A percentile compares a stretch with the other conserved stretches of the same genome.
phyloP scores from a whole-genome alignment of 1,140 invertebrate genomes.

The Tyrophagus putrescentiae region DNA sequence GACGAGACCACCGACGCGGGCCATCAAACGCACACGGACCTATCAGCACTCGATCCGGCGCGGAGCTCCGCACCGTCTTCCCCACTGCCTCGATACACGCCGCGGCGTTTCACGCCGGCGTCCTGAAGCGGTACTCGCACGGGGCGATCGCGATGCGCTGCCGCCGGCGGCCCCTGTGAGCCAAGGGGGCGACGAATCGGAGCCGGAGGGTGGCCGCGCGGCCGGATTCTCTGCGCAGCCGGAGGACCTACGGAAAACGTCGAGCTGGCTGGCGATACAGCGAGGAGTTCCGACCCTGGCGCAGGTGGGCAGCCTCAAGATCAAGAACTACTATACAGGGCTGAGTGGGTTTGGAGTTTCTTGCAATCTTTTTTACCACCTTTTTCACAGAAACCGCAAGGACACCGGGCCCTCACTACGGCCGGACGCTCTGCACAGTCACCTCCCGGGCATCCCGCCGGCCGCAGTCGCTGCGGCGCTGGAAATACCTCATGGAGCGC shows the following conservation, averaged over 20 bases:
- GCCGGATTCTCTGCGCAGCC: constrained; percentile 66
- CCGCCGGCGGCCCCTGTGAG: constrained; percentile 82
- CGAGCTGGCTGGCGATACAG: constrained; percentile 89
- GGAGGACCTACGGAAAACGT: constrained; percentile 81
- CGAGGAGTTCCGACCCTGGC: constrained; percentile 87
- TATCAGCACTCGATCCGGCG: constrained; percentile 90
- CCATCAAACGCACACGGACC: constrained; percentile 38
- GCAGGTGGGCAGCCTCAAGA: constrained; percentile 90
- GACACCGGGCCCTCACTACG: constrained; percentile 79
- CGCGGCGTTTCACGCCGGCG: constrained; percentile 84
- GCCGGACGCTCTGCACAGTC: constrained; percentile 81
- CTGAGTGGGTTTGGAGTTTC: constrained; percentile 22
- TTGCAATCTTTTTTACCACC: constrained; percentile 28
- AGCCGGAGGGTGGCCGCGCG: constrained; percentile 65
- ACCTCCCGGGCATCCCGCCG: constrained; percentile 95
- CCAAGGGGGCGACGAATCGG: constrained; percentile 37
- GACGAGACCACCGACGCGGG: constrained; percentile 33
- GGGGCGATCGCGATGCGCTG: constrained; percentile 53
- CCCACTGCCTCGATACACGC: constrained; percentile 92
- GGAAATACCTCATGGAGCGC: too few species aligned
- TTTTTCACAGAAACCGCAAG: constrained; percentile 49
- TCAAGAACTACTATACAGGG: constrained; percentile 97
- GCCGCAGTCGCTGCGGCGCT: too few species aligned
- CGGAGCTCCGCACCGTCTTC: constrained; percentile 90
- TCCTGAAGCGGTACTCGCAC: constrained; percentile 70